Base-by-base conservation (phyloP, 2,888 invertebrate species). In the Drosophila eohydei region DNA sequence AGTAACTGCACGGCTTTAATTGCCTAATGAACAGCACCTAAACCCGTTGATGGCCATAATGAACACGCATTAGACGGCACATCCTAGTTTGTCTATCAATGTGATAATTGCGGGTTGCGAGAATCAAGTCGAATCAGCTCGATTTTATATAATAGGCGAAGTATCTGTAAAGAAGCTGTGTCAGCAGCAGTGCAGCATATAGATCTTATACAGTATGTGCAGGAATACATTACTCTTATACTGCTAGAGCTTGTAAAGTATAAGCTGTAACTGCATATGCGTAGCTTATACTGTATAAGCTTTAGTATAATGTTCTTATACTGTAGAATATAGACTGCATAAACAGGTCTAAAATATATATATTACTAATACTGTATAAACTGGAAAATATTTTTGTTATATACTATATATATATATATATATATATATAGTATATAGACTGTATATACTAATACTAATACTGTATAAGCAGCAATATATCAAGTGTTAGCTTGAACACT, bases 31-130 rank as follows among this genome's bases (percentile, higher is more conserved):
- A 56, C 56, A 59, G 40, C 62, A 43, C 54, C 32, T 56, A 34
- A 61, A 50, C 60, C 44, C 44, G 65, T 46, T 70, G 65, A 65
- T 65, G 34, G 55, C 78, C 41, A 55, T 41, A 58, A 59, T 58
- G 44, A 46, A 12, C 36, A 21, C 28, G 21, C 51, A 46, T 51
- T 14, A 12, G 16, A 12, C 9, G 21, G 56, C 9, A n/a, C 43
- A 54, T 21, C 30, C 46, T 55, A 21, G 40, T 43, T 40, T 30
- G 28, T 51, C 62, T 30, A 63, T 71, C 55, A 40, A 64, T 43
- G 8, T 21, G 72, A 64, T 64, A 60, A 77, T 57, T 54, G 14
- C 52, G 57, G 26, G 50, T 28, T 58, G 28, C 12, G 34, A 11
- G 52, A 0, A 30, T 21, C 48, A 64, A 5, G 28, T 2, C 5